Conservation (phyloP, 2,797 vertebrate species). For the Trematomus bernacchii region DNA sequence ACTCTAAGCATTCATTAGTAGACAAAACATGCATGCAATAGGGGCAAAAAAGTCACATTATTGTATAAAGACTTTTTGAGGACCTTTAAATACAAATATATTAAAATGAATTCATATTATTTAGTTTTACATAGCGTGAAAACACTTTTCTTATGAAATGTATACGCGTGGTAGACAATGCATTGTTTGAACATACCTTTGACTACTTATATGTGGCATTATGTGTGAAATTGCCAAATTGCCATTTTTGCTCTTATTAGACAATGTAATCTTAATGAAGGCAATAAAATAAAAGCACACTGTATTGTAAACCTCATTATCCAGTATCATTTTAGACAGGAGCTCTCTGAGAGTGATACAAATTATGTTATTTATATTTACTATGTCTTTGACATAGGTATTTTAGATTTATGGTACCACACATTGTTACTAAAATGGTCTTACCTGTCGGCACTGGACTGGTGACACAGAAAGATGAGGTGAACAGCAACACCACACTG, state of each 20-base stretch:
- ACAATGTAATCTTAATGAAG: not conserved
- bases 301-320: not conserved
- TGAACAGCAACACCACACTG: slow-evolving; percentile 23
- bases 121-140: not conserved
- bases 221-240: not conserved
- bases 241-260: not conserved
- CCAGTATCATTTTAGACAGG: not conserved
- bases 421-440: not conserved
- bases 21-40: not conserved
- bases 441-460: slow-evolving; percentile 36
- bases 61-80: not conserved
- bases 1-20: no score
- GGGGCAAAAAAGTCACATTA: no score
- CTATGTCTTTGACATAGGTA: not conserved
- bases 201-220: not conserved
- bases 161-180: not conserved
- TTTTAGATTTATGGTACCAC: not conserved
- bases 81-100: not conserved
- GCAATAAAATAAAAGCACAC: not conserved
- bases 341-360: no score
- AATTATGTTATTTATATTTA: no score
- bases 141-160: not conserved
- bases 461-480: not conserved
- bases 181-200: not conserved
- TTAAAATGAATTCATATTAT: not conserved